Base-by-base conservation (phyloP, 2,888 invertebrate genomes). In the Nysson spinosus region DNA sequence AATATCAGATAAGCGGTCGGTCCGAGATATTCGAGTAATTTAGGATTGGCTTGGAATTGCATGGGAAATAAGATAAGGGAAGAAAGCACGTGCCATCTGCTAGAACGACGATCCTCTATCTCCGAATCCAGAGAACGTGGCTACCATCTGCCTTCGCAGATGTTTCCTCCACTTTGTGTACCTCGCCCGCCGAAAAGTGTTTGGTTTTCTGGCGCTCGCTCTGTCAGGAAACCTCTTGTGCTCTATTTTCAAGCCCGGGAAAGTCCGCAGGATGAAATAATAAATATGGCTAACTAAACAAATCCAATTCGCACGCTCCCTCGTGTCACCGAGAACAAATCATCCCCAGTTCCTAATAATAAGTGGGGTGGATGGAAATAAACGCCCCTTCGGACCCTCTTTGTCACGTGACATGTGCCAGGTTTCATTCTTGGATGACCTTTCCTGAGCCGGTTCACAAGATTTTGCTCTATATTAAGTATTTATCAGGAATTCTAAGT, bases 81-180 rank as follows among this genome's bases (percentile, higher is more conserved):
- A 40, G 39, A 24, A 47, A 62, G 62, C 63, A 72, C 57, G 60
- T 69, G 65, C 71, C 75, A 75, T 77, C 68, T 74, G 77, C 65
- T 51, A 54, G 35, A 24, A 16, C 32, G 26, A 37, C 16, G 56
- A 49, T 55, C 40, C 35, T 64, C 54, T 75, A 63, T 66, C 56
- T 66, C 11, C 32, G 46, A 55, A 26, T 26, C 35, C 54, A 54
- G 69, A 56, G 61, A 60, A 54, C 54, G 75, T 61, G 56, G 62
- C 40, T 11, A 37, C 62, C 76, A 77, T 76, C 78, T 76, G 76
- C 62, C 67, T 76, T 69, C 55, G 72, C 76, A 77, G 62, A 76
- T 76, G 76, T 69, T 60, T 58, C 62, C 26, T 57, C 68, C 50
- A 62, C 47, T 50, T 56, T 34, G 39, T 34, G 20, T 32, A 20